phyloP scores from a whole-genome alignment of 2,888 invertebrate genomes.

The Epinotia ramella region DNA sequence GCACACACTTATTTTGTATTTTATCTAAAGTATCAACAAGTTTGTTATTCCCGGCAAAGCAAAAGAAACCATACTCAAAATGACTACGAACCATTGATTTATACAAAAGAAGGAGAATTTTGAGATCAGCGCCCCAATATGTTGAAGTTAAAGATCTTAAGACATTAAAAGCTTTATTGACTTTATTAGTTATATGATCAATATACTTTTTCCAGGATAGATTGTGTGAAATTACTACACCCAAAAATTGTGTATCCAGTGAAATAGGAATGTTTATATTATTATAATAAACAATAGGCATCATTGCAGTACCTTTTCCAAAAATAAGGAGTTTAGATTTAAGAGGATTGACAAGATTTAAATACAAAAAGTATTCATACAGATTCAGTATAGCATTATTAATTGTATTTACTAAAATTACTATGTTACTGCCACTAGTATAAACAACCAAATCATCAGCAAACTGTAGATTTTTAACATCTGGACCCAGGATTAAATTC shows the following conservation, averaged over 20 bases:
- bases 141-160: slow-evolving; percentile 11
- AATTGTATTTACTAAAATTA: neutral
- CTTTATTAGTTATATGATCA: slow-evolving; percentile 11
- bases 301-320: slow-evolving; percentile 5
- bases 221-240: slow-evolving; percentile 13
- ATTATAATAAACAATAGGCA: slow-evolving; percentile 4
- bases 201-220: slow-evolving; percentile 29
- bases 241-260: slow-evolving; percentile 12
- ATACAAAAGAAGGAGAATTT: slow-evolving; percentile 9
- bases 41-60: neutral
- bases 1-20: neutral
- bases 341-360: slow-evolving; percentile 6
- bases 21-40: neutral
- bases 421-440: neutral
- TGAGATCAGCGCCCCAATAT: slow-evolving; percentile 19
- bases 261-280: neutral
- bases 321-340: slow-evolving; percentile 33
- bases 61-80: slow-evolving; percentile 26
- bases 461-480: slow-evolving; percentile 24
- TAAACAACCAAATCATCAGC: slow-evolving; percentile 25
- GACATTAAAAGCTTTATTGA: slow-evolving; percentile 12
- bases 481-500: slow-evolving; percentile 6
- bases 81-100: slow-evolving; percentile 32
- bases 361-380: slow-evolving; percentile 22
- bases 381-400: slow-evolving; percentile 12